These are phyloP conservation scores for Lasioglossum lativentre DNA, from an alignment of 2,888 invertebrate genomes.

Conservation along the genomic window DNA sequence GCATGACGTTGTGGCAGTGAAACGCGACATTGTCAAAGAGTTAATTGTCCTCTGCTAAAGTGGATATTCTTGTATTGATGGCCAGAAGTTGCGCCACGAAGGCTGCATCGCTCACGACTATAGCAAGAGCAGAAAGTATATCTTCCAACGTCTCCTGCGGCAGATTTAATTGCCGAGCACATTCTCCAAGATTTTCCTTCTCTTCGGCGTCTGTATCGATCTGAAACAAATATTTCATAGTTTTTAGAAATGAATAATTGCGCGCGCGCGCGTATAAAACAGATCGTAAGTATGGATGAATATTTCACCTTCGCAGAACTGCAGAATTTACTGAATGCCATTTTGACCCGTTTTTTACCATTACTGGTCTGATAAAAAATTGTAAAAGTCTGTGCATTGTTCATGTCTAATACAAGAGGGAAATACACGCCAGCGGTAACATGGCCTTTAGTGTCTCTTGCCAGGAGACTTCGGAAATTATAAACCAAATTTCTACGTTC, in stretches of 20 bases:
- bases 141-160: conserved; percentile 87
- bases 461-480: conserved; percentile 92
- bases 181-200: conserved; percentile 87
- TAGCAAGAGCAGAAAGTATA: conserved; percentile 88
- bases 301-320: conserved; percentile 86
- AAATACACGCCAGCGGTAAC: conserved; percentile 94
- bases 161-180: conserved; percentile 91
- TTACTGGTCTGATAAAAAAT: conserved; percentile 91
- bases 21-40: conserved; percentile 57
- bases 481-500: conserved; percentile 95
- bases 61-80: conserved; percentile 93
- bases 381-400: conserved; percentile 86
- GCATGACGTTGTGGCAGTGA: not conserved
- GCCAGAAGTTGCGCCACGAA: conserved; percentile 92
- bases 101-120: conserved; percentile 89
- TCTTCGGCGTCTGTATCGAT: conserved; percentile 84
- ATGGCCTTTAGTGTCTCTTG: conserved; percentile 93
- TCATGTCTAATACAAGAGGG: conserved; percentile 87
- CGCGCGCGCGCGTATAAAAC: not conserved
- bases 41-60: conserved; percentile 91
- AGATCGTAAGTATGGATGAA: not conserved
- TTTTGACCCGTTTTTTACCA: conserved; percentile 89
- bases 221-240: conserved; percentile 25
- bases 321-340: conserved; percentile 90
- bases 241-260: not conserved